These are phyloP conservation scores for Mormyrus proboscirostris DNA, from an alignment of 2,797 vertebrate genomes.

Conservation along the genomic window DNA sequence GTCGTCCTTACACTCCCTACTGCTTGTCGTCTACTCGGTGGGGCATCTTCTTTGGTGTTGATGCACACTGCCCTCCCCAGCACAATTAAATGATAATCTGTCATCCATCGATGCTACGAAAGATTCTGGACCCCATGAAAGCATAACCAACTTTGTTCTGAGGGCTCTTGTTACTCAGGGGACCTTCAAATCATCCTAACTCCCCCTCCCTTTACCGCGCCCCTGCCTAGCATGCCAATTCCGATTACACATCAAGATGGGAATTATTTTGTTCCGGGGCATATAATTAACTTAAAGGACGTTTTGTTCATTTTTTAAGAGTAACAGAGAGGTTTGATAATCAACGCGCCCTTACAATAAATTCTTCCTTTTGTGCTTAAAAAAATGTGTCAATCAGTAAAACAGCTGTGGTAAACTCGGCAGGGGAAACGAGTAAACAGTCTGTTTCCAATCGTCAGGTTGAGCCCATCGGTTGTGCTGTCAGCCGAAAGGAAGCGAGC, in stretches of 20 bases:
- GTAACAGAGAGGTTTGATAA: background rate
- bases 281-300: background rate
- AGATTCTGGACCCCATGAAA: background rate
- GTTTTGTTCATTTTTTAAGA: background rate
- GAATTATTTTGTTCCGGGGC: background rate
- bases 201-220: background rate
- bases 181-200: background rate
- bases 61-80: background rate
- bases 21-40: background rate
- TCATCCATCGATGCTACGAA: background rate
- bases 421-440: background rate
- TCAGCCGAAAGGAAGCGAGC: background rate
- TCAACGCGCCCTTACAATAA: conserved; percentile 4
- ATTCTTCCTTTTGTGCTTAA: conserved; percentile 1
- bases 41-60: background rate
- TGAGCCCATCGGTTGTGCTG: background rate
- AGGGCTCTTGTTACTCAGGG: background rate
- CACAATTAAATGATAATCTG: background rate
- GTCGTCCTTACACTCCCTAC: background rate
- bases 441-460: conserved; percentile 16
- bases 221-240: background rate
- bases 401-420: background rate
- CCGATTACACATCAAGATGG: background rate
- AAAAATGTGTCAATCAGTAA: conserved; percentile 25
- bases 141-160: background rate